Conservation (phyloP, 1,140 invertebrate genomes). For the Tetramorium parvispinum region DNA sequence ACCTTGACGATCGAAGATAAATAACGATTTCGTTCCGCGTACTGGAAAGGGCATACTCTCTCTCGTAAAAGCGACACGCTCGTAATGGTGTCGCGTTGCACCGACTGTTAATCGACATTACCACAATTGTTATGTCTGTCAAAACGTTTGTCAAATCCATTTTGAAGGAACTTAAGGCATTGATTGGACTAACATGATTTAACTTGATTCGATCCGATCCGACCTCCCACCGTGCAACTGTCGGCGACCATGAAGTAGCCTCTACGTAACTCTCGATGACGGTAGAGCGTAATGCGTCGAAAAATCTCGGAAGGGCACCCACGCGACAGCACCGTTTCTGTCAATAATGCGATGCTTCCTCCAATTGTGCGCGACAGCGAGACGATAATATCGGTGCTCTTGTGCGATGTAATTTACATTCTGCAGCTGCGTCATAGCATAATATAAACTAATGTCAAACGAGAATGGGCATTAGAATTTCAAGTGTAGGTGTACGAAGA, state of each 20-base stretch:
- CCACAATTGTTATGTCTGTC: slow-evolving; percentile 36
- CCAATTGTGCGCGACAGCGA: slow-evolving; percentile 50
- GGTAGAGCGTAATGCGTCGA: slow-evolving; percentile 16
- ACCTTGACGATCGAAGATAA: slow-evolving; percentile 79
- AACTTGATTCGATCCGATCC: background rate
- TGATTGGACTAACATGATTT: background rate
- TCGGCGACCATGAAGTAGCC: background rate
- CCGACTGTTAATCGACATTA: background rate
- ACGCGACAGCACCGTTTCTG: slow-evolving; percentile 66
- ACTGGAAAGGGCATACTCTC: slow-evolving; percentile 71
- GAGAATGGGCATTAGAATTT: slow-evolving; percentile 72
- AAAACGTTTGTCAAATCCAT: background rate
- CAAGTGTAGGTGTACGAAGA: slow-evolving; percentile 62
- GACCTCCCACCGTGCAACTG: background rate
- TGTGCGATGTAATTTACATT: slow-evolving; percentile 66
- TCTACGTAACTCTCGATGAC: slow-evolving; percentile 8
- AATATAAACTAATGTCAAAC: slow-evolving; percentile 46
- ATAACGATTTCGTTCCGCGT: slow-evolving; percentile 52
- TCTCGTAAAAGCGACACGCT: slow-evolving; percentile 74
- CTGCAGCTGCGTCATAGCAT: slow-evolving; percentile 60
- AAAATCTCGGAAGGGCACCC: slow-evolving; percentile 61
- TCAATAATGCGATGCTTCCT: slow-evolving; percentile 51
- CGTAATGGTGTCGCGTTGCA: slow-evolving; percentile 57
- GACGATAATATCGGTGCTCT: slow-evolving; percentile 42
- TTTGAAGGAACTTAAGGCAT: background rate